A percentile compares a stretch with the other conserved stretches of the same genome.
Evolutionary conservation across 2,888 invertebrate genomes (phyloP).

Genomic region (Macrosiphum euphorbiae): DNA sequence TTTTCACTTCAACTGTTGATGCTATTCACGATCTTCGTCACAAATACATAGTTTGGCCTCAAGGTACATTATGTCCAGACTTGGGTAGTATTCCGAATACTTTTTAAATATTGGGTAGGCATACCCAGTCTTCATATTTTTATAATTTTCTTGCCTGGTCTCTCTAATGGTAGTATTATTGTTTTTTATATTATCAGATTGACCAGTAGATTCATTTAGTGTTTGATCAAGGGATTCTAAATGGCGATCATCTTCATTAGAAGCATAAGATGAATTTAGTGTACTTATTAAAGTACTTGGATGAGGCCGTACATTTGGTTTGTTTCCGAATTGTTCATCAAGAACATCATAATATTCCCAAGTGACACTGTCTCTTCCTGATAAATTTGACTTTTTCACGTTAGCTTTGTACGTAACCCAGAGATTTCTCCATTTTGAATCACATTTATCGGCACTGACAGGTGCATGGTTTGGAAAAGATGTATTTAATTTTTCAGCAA

Average conservation of each 20-base stretch:
- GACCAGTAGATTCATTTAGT: background rate
- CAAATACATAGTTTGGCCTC: slow-evolving; percentile 10
- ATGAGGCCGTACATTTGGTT: slow-evolving; percentile 6
- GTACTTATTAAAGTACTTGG: background rate
- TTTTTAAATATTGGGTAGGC: no score
- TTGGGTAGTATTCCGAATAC: no score
- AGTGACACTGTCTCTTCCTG: background rate
- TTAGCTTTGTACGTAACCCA: slow-evolving; percentile 16
- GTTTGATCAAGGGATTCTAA: background rate
- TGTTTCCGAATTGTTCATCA: background rate
- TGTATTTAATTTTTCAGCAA: slow-evolving; percentile 9
- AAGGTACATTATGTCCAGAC: background rate
- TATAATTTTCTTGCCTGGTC: background rate
- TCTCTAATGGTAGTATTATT: background rate
- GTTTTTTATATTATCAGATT: background rate
- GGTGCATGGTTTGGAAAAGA: slow-evolving; percentile 5
- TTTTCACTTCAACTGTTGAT: background rate
- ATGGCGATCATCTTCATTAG: background rate
- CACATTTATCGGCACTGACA: background rate
- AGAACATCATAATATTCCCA: background rate
- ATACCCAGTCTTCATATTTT: background rate
- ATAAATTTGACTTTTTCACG: background rate
- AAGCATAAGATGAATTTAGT: background rate
- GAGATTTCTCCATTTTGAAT: slow-evolving; percentile 9
- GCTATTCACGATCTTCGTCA: background rate